These are phyloP conservation scores for Mesorhabditis spiculigera DNA, from an alignment of 2,888 invertebrate genomes.

Conservation along the genomic window DNA sequence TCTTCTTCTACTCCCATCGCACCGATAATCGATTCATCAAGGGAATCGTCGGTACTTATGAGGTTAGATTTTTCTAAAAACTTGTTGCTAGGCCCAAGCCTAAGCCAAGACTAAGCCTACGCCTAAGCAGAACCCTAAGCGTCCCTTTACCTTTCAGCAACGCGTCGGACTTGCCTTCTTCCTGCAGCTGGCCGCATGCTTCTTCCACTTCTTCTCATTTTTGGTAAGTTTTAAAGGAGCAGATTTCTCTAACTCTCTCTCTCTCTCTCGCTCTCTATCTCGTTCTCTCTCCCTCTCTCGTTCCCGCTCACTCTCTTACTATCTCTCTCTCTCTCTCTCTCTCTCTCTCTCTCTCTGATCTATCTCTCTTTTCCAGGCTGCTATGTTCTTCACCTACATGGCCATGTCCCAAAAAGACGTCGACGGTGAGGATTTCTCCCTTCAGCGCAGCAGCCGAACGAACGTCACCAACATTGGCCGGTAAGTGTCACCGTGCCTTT, in stretches of 20 bases:
- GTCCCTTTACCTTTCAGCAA: slow-evolving; percentile 47
- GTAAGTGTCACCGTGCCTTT: slow-evolving; percentile 20
- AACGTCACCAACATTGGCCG: slow-evolving; percentile 56
- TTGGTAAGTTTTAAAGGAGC: no score
- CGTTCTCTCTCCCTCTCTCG: no score
- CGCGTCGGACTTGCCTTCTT: slow-evolving; percentile 56
- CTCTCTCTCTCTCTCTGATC: not conserved
- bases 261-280: no score
- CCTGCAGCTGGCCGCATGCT: slow-evolving; percentile 55
- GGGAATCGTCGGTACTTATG: slow-evolving; percentile 57
- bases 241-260: no score
- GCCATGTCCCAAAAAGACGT: slow-evolving; percentile 45
- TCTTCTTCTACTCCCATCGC: slow-evolving; percentile 57
- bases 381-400: slow-evolving; percentile 53
- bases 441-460: slow-evolving; percentile 51
- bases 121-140: no score
- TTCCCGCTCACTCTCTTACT: no score
- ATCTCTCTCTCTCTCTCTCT: no score
- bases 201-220: slow-evolving; percentile 53
- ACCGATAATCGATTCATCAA: slow-evolving; percentile 57
- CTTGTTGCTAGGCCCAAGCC: not conserved
- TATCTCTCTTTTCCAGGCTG: slow-evolving; percentile 8
- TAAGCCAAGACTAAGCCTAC: not conserved
- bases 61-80: slow-evolving; percentile 28
- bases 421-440: slow-evolving; percentile 44